Evolutionary conservation across 2,113 vertebrate species (phyloP).

Genomic region (Spea bombifrons): DNA sequence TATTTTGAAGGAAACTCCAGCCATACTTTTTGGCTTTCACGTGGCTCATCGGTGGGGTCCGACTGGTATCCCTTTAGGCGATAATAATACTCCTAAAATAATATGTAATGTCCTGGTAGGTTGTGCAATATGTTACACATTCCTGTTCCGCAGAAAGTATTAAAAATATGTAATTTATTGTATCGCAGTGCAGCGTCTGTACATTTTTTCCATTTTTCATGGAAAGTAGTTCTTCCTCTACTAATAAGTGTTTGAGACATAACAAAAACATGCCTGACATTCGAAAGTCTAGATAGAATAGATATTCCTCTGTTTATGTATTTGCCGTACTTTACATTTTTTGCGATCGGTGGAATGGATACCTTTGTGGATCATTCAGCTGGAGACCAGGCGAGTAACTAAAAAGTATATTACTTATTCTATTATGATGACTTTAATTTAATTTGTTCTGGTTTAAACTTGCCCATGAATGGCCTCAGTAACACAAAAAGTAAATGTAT

Average conservation of each 20-base stretch:
- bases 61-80: no score
- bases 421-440: neutral
- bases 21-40: no score
- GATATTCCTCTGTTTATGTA: conserved; percentile 6
- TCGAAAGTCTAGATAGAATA: neutral
- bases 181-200: no score
- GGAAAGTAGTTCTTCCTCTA: conserved; percentile 12
- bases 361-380: neutral
- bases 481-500: neutral
- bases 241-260: conserved; percentile 35
- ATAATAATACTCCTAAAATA: no score
- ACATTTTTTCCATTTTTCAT: no score
- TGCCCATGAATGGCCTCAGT: conserved; percentile 25
- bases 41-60: no score
- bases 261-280: conserved; percentile 22
- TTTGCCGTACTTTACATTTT: neutral
- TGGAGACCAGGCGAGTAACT: neutral
- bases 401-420: neutral
- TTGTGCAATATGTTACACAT: no score
- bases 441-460: conserved; percentile 24
- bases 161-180: no score
- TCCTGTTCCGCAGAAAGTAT: no score
- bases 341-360: neutral
- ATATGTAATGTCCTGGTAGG: no score
- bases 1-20: no score